Evolutionary conservation across 2,888 invertebrate genomes (phyloP).

Genomic region (Oxytorus armatus): DNA sequence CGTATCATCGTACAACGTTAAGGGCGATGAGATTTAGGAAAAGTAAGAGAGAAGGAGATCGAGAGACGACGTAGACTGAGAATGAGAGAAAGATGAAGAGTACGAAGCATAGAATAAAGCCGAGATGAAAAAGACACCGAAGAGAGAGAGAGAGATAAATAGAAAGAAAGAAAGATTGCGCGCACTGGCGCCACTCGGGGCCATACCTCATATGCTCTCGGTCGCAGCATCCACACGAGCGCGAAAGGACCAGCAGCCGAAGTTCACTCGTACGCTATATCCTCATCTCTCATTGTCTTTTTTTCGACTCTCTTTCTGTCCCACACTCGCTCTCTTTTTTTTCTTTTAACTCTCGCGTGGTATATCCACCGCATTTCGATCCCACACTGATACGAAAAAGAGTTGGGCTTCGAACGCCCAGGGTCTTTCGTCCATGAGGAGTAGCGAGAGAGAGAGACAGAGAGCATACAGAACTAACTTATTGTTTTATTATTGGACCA

Average conservation of each 20-base stretch:
- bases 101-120: constrained; percentile 41
- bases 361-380: constrained; percentile 76
- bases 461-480: constrained; percentile 72
- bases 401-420: constrained; percentile 54
- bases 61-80: neutral
- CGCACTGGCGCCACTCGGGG: constrained; percentile 78
- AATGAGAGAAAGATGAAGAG: constrained; percentile 52
- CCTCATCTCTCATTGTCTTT: constrained; percentile 43
- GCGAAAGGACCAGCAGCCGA: constrained; percentile 52
- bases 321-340: constrained; percentile 32
- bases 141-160: constrained; percentile 51
- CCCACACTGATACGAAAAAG: constrained; percentile 77
- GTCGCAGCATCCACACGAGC: constrained; percentile 64
- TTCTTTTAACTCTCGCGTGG: constrained; percentile 61
- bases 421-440: constrained; percentile 69
- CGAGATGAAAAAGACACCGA: constrained; percentile 51
- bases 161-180: constrained; percentile 30
- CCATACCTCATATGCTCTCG: constrained; percentile 73
- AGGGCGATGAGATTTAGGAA: neutral
- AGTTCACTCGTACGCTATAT: constrained; percentile 55
- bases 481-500: constrained; percentile 84
- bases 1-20: neutral
- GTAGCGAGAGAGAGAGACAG: constrained; percentile 17
- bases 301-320: constrained; percentile 49
- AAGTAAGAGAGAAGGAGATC: constrained; percentile 17